These are phyloP conservation scores for Scytalopus superciliaris DNA, from an alignment of 2,113 vertebrate genomes.

Conservation along the genomic window DNA sequence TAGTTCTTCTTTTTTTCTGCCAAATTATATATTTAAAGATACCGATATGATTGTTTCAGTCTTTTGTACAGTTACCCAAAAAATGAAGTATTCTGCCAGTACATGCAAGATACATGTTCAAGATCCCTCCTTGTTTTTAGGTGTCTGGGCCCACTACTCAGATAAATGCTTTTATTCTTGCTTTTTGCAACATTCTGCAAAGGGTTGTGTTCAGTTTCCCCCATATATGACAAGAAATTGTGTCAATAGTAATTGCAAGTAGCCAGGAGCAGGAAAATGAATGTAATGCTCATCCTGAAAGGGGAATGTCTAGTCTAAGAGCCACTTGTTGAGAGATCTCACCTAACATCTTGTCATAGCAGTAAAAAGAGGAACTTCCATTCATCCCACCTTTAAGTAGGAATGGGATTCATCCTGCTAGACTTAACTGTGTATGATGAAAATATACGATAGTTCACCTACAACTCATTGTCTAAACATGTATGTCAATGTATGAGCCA, in stretches of 20 bases:
- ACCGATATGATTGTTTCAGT: not conserved
- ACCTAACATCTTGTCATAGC: not conserved
- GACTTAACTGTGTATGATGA: not conserved
- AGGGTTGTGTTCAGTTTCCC: not conserved
- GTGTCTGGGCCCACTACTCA: not conserved
- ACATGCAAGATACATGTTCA: not conserved
- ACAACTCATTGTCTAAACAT: not conserved
- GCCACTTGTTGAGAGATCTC: not conserved
- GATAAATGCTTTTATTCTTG: not conserved
- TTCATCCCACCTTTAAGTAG: not conserved
- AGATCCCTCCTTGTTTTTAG: not conserved
- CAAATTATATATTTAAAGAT: not conserved
- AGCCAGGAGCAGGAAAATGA: not conserved
- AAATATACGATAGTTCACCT: not conserved
- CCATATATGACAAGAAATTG: not conserved
- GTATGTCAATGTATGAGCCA: not conserved
- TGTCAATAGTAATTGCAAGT: not conserved
- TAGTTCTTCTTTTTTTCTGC: fast-evolving
- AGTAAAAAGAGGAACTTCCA: not conserved
- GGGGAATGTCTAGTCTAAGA: not conserved
- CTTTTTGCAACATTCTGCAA: not conserved
- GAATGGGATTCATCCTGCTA: not conserved
- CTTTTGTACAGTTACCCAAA: not conserved
- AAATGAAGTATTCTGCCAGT: not conserved
- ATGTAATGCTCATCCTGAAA: not conserved